Evolutionary conservation across 2,888 invertebrate genomes (phyloP).

Genomic region (Eulithis testata): DNA sequence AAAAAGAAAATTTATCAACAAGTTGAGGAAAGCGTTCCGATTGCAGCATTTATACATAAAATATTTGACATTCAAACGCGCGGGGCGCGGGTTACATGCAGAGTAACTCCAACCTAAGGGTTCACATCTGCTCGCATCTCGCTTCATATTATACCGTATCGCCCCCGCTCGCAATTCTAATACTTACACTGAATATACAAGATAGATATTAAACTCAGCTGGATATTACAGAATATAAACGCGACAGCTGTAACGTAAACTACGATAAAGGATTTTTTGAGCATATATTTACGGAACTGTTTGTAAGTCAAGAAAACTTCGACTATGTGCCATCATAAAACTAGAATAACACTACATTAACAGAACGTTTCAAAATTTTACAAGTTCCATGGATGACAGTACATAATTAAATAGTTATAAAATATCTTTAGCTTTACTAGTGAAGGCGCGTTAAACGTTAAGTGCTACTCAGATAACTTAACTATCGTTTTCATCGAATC

Average conservation of each 20-base stretch:
- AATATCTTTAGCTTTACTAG: constrained; percentile 52
- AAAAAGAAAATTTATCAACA: constrained; percentile 15
- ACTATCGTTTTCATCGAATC: constrained; percentile 61
- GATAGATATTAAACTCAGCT: constrained; percentile 68
- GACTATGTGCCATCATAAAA: not conserved
- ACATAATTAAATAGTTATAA: constrained; percentile 49
- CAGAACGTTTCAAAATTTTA: constrained; percentile 26
- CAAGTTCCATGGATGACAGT: constrained; percentile 28
- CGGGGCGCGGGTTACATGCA: constrained; percentile 36
- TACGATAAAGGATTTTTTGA: constrained; percentile 32
- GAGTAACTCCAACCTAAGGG: constrained; percentile 36
- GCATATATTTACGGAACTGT: not conserved
- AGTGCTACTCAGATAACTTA: constrained; percentile 54
- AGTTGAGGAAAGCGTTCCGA: constrained; percentile 37
- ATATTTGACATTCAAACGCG: constrained; percentile 43
- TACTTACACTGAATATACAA: constrained; percentile 64
- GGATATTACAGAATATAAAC: constrained; percentile 62
- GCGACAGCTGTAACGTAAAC: constrained; percentile 65
- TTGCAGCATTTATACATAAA: constrained; percentile 44
- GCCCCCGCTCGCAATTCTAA: constrained; percentile 55
- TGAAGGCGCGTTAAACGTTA: constrained; percentile 51
- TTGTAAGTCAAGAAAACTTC: not conserved
- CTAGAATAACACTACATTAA: constrained; percentile 4
- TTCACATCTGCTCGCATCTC: constrained; percentile 57
- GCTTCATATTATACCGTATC: constrained; percentile 48